Percentiles rank a stretch among this genome's conserved stretches.
These are phyloP conservation scores for Pao palembangensis DNA, from an alignment of 2,113 vertebrate species.

Conservation along the genomic window DNA sequence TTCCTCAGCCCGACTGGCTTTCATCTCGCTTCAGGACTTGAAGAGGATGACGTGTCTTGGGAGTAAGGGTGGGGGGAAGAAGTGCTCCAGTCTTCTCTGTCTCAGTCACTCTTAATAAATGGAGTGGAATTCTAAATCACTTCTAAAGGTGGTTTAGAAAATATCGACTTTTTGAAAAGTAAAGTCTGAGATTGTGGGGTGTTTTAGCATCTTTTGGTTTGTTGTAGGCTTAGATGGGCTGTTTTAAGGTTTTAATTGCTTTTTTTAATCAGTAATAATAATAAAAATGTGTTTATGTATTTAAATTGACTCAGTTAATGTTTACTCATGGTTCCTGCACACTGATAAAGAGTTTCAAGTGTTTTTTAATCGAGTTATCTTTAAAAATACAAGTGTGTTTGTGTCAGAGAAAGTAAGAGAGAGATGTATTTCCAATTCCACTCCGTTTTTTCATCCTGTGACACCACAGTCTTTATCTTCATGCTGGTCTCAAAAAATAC, in stretches of 20 bases:
- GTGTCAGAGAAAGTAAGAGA: constrained; percentile 10
- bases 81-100: constrained; percentile 19
- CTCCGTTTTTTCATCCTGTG: constrained; percentile 59
- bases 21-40: constrained; percentile 45
- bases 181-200: background rate
- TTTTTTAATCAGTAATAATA: no score
- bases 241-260: no score
- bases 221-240: no score
- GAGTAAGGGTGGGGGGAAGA: constrained; percentile 38
- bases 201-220: no score
- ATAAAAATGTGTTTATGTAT: no score
- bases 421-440: constrained; percentile 59
- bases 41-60: constrained; percentile 35
- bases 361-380: no score
- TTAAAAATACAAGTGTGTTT: constrained; percentile 1
- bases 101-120: constrained; percentile 6
- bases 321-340: no score
- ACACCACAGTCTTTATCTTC: constrained; percentile 63
- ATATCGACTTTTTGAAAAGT: constrained; percentile 3
- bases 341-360: no score
- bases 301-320: no score
- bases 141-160: constrained; percentile 1
- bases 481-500: constrained; percentile 30
- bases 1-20: constrained; percentile 54
- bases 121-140: constrained; percentile 18